A percentile compares a stretch with the other conserved stretches of the same genome.
Conservation (phyloP, 1,140 invertebrate species). For the Lordiphosa mommai region DNA sequence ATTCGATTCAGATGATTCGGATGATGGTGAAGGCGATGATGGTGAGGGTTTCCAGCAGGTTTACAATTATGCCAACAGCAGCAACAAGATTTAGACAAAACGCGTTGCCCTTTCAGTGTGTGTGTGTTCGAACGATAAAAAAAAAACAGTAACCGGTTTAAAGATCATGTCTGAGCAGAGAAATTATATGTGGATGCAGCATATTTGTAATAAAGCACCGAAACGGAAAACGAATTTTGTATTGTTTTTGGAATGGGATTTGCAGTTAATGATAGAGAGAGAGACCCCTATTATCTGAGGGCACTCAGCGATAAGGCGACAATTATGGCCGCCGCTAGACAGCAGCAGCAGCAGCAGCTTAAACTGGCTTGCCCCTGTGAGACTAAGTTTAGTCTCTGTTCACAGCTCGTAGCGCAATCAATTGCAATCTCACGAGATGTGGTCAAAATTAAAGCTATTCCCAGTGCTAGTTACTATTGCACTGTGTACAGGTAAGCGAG, state of each 20-base stretch:
- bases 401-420: constrained; percentile 17
- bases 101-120: too few relatives aligned
- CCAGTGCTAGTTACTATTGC: constrained; percentile 12
- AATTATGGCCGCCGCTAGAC: not conserved
- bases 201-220: constrained; percentile 52
- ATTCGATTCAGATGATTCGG: constrained; percentile 97
- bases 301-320: constrained; percentile 5
- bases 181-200: too few relatives aligned
- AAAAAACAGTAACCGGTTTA: too few relatives aligned
- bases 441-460: constrained; percentile 13
- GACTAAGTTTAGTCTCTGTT: constrained; percentile 37
- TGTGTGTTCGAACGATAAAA: too few relatives aligned
- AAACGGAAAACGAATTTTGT: not conserved
- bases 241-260: not conserved
- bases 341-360: constrained; percentile 9
- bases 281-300: not conserved
- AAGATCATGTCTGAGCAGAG: too few relatives aligned
- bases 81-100: constrained; percentile 57
- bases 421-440: constrained; percentile 20
- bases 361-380: constrained; percentile 9
- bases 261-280: too few relatives aligned
- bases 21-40: constrained; percentile 88
- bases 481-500: constrained; percentile 19
- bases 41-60: constrained; percentile 80
- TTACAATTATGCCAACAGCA: constrained; percentile 69